Conservation (phyloP, 2,113 vertebrate species). For the Cavia porcellus region DNA sequence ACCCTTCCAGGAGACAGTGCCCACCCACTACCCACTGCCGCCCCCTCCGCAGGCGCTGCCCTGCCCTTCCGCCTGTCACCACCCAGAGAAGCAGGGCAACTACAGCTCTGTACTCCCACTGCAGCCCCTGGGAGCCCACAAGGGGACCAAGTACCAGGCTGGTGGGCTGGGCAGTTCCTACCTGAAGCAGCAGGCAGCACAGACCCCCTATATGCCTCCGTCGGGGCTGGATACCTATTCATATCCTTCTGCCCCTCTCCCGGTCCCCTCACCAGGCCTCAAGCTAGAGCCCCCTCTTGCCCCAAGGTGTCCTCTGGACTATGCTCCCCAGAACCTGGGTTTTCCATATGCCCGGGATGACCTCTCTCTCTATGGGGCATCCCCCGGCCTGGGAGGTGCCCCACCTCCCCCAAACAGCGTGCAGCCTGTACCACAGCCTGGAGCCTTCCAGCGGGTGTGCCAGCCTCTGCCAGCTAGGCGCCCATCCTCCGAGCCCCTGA, state of each 20-base stretch:
- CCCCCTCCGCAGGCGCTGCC: constrained; percentile 86
- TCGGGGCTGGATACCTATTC: constrained; percentile 82
- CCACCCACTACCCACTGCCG: constrained; percentile 85
- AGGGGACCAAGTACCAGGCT: constrained; percentile 10
- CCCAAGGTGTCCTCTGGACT: constrained; percentile 83
- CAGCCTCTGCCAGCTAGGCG: constrained; percentile 33
- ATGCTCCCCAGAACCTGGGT: background rate
- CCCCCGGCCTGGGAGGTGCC: constrained; percentile 71
- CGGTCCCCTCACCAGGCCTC: constrained; percentile 79
- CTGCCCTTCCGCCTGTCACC: constrained; percentile 86
- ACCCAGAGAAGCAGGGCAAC: constrained; percentile 82
- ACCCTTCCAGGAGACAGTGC: constrained; percentile 86
- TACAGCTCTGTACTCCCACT: constrained; percentile 13
- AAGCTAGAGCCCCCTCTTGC: constrained; percentile 79
- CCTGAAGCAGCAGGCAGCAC: constrained; percentile 81
- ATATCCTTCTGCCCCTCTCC: background rate
- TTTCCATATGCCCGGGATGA: constrained; percentile 71
- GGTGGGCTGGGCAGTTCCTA: constrained; percentile 63
- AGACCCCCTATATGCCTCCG: constrained; percentile 75
- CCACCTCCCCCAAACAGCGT: constrained; percentile 76
- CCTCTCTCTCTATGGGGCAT: constrained; percentile 72
- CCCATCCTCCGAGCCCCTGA: rapidly evolving
- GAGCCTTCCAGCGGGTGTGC: constrained; percentile 81
- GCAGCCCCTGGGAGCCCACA: constrained; percentile 72
- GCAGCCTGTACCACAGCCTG: constrained; percentile 69